Evolutionary conservation across 2,888 invertebrate species (phyloP), one percentile per base, ranked within the genome.

Genomic region (Pediacus dermestoides): DNA sequence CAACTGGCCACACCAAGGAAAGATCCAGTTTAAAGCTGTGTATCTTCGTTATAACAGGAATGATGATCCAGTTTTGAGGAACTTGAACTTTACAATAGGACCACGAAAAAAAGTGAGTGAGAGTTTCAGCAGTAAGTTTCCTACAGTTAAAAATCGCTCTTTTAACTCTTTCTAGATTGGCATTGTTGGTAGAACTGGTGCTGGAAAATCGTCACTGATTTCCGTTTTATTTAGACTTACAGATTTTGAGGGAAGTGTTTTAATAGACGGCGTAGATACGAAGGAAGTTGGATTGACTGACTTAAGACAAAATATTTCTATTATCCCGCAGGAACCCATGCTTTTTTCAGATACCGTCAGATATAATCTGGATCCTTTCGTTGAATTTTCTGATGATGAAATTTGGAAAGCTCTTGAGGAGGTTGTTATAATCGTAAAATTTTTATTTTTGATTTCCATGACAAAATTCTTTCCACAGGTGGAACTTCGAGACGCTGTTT

Each of bases 251-350:
- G 92, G 92, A 1, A 64, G 72, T 12, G 78, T 93, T 18, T 64
- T 71, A 42, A 85, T 93, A 39, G 93, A 93, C 60, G 80, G 76
- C 6, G 61, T 88, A 0, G 76, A 84, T 39, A 83, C 80, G 0
- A 75, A 74, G 18, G 70, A 72, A n/a, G 75, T 91, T 25, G 85
- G 85, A 1, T 72, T 92, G 2, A 76, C 83, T 64, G 84, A 87
- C 56, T 70, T 94, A 14, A 73, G 93, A 28, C 78, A 77, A 34
- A 83, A 81, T 55, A 85, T 94, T 37, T 84, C 92, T 0, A 92
- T 93, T 41, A 93, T 94, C 59, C 93, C 93, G 0, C 93, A 93
- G 72, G 89, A 90, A 58, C 90, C 91, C 0, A 81, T 89, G 15
- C 67, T 91, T 10, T 91, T 91, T 64, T 85, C 85, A 0, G 87